These are phyloP conservation scores for Strigamia maritima DNA, from an alignment of 2,888 invertebrate genomes.

Conservation along the genomic window DNA sequence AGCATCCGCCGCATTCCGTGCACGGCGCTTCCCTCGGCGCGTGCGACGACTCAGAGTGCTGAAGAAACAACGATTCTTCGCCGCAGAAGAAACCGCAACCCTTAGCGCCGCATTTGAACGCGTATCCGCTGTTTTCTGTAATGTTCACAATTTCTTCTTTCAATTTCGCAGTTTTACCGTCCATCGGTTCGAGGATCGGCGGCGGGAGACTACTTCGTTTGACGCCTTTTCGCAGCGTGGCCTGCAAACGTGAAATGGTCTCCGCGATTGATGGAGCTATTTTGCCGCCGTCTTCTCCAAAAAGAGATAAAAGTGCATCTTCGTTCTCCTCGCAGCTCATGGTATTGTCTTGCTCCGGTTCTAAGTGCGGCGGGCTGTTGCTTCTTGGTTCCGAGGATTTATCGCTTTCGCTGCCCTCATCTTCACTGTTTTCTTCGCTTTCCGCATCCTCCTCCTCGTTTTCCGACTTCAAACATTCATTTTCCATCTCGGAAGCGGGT, in stretches of 20 bases:
- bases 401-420: not conserved
- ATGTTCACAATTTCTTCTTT: not conserved
- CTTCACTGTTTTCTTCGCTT: not conserved
- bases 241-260: slow-evolving; percentile 36
- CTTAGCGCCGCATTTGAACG: slow-evolving; percentile 35
- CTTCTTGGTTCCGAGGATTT: not conserved
- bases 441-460: not conserved
- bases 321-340: not conserved
- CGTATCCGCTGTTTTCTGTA: not conserved
- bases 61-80: not conserved
- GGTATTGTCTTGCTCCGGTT: not conserved
- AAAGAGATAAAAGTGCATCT: not conserved
- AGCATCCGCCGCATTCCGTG: slow-evolving; percentile 37
- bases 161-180: not conserved
- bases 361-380: not conserved
- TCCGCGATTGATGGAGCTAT: slow-evolving; percentile 36
- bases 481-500: too few species aligned
- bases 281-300: not conserved
- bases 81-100: slow-evolving; percentile 21
- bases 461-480: not conserved
- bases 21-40: slow-evolving; percentile 35
- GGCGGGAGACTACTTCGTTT: slow-evolving; percentile 31
- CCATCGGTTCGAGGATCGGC: slow-evolving; percentile 25
- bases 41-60: slow-evolving; percentile 18
- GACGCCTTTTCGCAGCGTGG: slow-evolving; percentile 30